Base-by-base conservation (phyloP, 2,113 vertebrate genomes). In the Opisthocomus hoazin region DNA sequence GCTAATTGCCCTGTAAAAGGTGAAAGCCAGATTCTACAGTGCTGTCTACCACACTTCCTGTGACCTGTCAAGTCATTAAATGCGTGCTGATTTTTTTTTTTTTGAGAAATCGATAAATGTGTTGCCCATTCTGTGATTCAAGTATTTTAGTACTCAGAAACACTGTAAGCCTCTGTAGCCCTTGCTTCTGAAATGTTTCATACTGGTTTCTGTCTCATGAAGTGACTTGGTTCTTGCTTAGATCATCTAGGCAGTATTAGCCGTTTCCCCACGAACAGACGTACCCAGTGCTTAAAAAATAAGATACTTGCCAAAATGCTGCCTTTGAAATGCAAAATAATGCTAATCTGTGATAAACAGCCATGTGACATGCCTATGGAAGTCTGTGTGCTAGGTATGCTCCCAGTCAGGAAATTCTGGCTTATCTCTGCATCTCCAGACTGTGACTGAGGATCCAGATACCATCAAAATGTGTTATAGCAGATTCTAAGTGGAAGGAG, bases 321-420 rank as follows among this genome's bases (percentile, higher is more conserved):
- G 16, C 74, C 10, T 94, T 94, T 70, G 71, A 95, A 84, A 60
- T 74, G 50, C 24, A 58, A n/a, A 90, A 29, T 50, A 50, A 69
- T 51, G 56, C 36, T 69, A 34, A 70, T 81, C 18, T 4, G 18
- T 39, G 12, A 53, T 76, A 32, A 46, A 26, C 50, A 48, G 29
- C 37, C 32, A 9, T 18, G 32, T 83, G 61, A 48, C 12, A 0
- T 15, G 19, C 41, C 45, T 79, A 15, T 92, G 61, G 34, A 68
- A 50, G 29, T 53, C 34, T 57, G 1, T 2, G 1, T 48, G 21
- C 15, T 30, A 39, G 30, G n/a, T 74, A 27, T 1, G 0, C 29
- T 83, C 6, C 8, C 46, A 21, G 0, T 57, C 45, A 58, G 82
- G 93, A 94, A 91, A 70, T 74, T 20, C 15, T 43, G 27, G 27